Evolutionary conservation across 2,888 invertebrate genomes (phyloP).

Genomic region (Nudaria mundana): DNA sequence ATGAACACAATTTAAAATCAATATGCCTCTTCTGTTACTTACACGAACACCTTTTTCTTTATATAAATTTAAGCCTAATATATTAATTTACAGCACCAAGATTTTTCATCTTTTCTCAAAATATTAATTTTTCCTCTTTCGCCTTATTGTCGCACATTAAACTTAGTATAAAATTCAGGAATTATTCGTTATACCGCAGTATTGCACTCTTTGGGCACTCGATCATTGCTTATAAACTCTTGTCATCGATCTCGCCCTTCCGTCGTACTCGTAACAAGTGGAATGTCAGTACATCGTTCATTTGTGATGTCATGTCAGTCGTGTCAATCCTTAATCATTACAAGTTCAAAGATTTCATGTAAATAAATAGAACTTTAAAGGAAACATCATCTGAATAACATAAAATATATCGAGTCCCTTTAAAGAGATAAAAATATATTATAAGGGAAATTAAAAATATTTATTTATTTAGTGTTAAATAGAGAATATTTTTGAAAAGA

Average conservation of each 20-base stretch:
- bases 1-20: conserved; percentile 78
- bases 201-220: conserved; percentile 64
- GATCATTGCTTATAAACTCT: conserved; percentile 17
- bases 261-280: conserved; percentile 41
- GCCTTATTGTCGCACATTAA: conserved; percentile 80
- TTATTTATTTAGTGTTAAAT: conserved; percentile 23
- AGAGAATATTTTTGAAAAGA: conserved; percentile 20
- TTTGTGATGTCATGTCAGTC: conserved; percentile 43
- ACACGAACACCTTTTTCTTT: conserved; percentile 72
- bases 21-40: conserved; percentile 79
- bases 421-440: conserved; percentile 30
- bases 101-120: conserved; percentile 79
- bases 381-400: conserved; percentile 42
- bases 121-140: conserved; percentile 73
- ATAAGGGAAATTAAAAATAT: conserved; percentile 26
- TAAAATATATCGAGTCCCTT: conserved; percentile 45
- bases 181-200: conserved; percentile 68
- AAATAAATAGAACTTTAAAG: conserved; percentile 40
- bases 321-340: conserved; percentile 41
- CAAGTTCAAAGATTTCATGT: conserved; percentile 58
- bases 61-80: conserved; percentile 80
- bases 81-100: conserved; percentile 82
- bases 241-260: conserved; percentile 37
- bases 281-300: conserved; percentile 54
- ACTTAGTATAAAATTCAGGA: conserved; percentile 76